phyloP scores from a whole-genome alignment of 2,797 vertebrate species.

The Gymnoscopelus microlampas region DNA sequence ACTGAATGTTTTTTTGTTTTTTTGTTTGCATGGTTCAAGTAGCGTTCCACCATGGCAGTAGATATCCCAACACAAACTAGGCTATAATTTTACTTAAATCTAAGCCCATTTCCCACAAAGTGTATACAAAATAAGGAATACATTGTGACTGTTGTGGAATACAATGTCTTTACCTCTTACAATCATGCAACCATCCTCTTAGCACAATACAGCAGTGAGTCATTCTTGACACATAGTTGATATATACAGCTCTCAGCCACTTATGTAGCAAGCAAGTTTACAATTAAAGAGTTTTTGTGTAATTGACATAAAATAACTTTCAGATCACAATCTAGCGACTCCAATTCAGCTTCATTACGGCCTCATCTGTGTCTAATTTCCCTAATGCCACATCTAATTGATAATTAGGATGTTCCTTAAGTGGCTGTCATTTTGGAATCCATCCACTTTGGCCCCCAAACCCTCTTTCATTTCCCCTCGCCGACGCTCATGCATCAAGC shows the following conservation, averaged over 20 bases:
- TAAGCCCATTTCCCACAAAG: too few species aligned
- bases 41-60: too few species aligned
- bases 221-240: not conserved
- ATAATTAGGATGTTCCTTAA: constrained; percentile 43
- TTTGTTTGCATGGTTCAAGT: too few species aligned
- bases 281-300: not conserved
- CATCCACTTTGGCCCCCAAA: constrained; percentile 43
- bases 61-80: too few species aligned
- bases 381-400: constrained; percentile 51
- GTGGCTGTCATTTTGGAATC: constrained; percentile 51
- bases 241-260: not conserved
- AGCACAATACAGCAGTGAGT: not conserved
- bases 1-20: too few species aligned
- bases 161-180: not conserved
- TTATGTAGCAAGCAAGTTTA: not conserved
- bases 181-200: not conserved
- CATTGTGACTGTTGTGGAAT: too few species aligned
- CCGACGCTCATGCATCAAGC: constrained; percentile 48
- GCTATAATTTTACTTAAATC: too few species aligned
- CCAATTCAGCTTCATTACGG: constrained; percentile 12
- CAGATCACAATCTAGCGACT: constrained; percentile 5
- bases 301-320: not conserved
- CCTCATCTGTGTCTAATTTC: constrained; percentile 48
- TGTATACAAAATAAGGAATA: too few species aligned
- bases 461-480: constrained; percentile 49